Base-by-base conservation (phyloP, 2,888 invertebrate species). In the Melanophora roralis region DNA sequence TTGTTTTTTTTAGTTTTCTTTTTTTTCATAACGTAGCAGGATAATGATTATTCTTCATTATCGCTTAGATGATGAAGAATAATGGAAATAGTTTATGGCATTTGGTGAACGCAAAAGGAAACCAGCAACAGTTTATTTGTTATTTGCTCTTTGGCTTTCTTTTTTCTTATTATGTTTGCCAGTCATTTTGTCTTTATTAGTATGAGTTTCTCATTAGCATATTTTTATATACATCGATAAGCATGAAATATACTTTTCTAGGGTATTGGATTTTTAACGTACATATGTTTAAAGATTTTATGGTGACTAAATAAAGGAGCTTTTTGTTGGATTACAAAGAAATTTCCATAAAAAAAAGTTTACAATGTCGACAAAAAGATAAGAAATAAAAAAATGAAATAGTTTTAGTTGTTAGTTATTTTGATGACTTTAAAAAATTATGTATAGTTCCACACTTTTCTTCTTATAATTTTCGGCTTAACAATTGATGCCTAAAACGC, bases 141-240 rank as follows among this genome's bases (percentile, higher is more conserved):
- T 36, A 36, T 12, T 38, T 14, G 12, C 55, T 21, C 57, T 49
- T 45, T 6, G 23, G 59, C 47, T 67, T 75, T 55, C 27, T 6
- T 60, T 79, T 71, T 60, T 62, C 23, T 45, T 60, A 32, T 60
- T 53, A 59, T 40, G 14, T 57, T 32, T 60, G 38, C 9, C 38
- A 23, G 5, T 53, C 34, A 34, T 38, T 51, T 16, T 43, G n/a
- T 38, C 21, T 53, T 14, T 19, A 32, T 53, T 27, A 23, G 40
- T 34, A 36, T 47, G 19, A 57, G 38, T 47, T 51, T 47, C 38
- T 79, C 59, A 79, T 79, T 79, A 65, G 71, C 79, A 71, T 75
- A 75, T 67, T 71, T 79, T 71, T 16, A 21, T 75, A 36, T 34
- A 79, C 79, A 62, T 72, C 67, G 55, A 57, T 72, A 55, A 72